Conservation (phyloP, 2,888 invertebrate species). For the Linyphia triangularis region DNA sequence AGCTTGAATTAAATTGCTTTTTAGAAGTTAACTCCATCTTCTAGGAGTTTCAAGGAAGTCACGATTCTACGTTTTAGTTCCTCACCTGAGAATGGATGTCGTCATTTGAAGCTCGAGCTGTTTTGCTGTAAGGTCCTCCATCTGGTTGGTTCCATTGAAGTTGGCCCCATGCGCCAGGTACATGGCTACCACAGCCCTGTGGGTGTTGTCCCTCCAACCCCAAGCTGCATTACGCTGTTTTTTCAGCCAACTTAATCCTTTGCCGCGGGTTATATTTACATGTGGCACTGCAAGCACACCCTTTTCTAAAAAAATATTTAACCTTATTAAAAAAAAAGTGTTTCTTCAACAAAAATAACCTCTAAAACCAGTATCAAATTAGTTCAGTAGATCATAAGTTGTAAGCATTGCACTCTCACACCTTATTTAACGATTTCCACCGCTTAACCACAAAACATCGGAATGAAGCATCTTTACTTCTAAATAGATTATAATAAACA, state of each 20-base stretch:
- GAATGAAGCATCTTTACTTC: too few relatives aligned
- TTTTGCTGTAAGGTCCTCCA: slow-evolving; percentile 25
- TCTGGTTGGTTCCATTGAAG: neutral
- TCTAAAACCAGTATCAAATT: too few relatives aligned
- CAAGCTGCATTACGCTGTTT: slow-evolving; percentile 32
- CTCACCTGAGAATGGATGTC: slow-evolving; percentile 29
- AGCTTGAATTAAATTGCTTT: neutral
- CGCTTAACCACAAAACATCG: too few relatives aligned
- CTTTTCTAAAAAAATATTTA: slow-evolving; percentile 9
- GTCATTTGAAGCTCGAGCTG: slow-evolving; percentile 32
- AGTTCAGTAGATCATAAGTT: too few relatives aligned
- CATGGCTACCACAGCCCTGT: slow-evolving; percentile 40
- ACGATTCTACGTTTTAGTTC: neutral
- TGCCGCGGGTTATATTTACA: neutral
- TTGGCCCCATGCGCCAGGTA: slow-evolving; percentile 21
- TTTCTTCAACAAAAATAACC: too few relatives aligned
- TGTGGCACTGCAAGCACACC: neutral
- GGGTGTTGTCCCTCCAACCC: slow-evolving; percentile 46
- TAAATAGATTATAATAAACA: too few relatives aligned
- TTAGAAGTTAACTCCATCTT: neutral
- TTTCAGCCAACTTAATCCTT: neutral
- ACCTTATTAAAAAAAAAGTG: too few relatives aligned
- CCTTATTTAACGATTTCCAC: too few relatives aligned
- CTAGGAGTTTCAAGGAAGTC: neutral
- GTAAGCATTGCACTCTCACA: too few relatives aligned